Conservation (phyloP, 2,888 invertebrate species). For the Dicyrtomina minuta region DNA sequence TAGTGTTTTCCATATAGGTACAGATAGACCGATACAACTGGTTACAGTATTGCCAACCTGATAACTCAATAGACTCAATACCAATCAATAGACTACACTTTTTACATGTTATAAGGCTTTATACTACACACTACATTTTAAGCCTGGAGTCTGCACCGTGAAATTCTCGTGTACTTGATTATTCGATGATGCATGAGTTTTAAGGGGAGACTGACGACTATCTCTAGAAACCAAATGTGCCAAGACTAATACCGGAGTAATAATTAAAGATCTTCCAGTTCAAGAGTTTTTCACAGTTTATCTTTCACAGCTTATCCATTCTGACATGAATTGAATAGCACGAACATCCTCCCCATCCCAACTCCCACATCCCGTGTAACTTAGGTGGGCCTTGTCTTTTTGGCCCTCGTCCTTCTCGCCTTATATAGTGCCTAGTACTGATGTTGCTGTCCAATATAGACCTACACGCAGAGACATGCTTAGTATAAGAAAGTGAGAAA, state of each 20-base stretch:
- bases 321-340: conserved; percentile 6
- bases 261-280: conserved; percentile 21
- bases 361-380: neutral
- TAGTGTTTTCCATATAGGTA: no score
- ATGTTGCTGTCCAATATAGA: neutral
- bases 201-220: neutral
- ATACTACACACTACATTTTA: no score
- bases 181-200: conserved; percentile 20
- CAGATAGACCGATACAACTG: no score
- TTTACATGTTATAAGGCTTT: no score
- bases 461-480: neutral
- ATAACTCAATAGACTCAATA: no score
- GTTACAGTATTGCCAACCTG: no score
- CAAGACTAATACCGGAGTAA: conserved; percentile 7
- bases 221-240: conserved; percentile 2
- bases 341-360: neutral
- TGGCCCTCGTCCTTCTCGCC: neutral
- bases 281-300: conserved; percentile 14
- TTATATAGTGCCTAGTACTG: neutral
- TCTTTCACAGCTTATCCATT: conserved; percentile 7
- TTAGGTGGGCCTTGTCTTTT: neutral
- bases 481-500: no score
- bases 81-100: no score
- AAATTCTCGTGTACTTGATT: conserved; percentile 5
- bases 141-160: no score